phyloP scores from a whole-genome alignment of 2,113 vertebrate genomes.

The Pholis gunnellus region DNA sequence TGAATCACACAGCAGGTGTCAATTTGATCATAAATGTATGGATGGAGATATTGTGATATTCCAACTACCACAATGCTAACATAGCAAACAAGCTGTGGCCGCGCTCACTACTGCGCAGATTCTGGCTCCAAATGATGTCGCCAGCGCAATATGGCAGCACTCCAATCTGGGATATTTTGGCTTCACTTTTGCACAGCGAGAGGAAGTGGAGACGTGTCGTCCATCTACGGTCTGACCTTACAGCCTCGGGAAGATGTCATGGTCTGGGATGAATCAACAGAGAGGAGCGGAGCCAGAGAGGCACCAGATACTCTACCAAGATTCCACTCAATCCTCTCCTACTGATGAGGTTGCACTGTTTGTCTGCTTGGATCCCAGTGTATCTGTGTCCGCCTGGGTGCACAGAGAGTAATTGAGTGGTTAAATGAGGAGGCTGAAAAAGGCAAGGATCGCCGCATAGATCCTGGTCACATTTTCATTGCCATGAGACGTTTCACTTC shows the following conservation, averaged over 20 bases:
- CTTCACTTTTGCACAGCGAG: background rate
- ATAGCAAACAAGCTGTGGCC: too few relatives aligned
- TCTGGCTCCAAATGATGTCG: background rate
- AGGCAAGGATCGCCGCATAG: background rate
- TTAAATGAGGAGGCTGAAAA: slow-evolving; percentile 9
- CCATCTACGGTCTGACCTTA: slow-evolving; percentile 20
- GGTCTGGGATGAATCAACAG: slow-evolving; percentile 61
- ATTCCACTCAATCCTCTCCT: slow-evolving; percentile 56
- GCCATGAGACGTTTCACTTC: slow-evolving; percentile 35
- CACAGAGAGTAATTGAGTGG: slow-evolving; percentile 14
- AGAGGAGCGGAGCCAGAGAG: slow-evolving; percentile 48
- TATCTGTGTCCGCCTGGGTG: slow-evolving; percentile 17
- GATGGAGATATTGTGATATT: background rate
- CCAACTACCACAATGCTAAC: background rate
- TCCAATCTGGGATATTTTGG: background rate
- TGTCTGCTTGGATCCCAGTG: slow-evolving; percentile 18
- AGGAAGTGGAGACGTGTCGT: background rate
- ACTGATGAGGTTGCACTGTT: slow-evolving; percentile 33
- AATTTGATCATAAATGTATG: background rate
- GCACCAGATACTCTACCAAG: slow-evolving; percentile 46
- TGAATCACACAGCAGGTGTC: background rate
- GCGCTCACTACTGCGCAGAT: too few relatives aligned
- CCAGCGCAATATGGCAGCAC: background rate
- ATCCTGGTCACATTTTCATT: slow-evolving; percentile 31
- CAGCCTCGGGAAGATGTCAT: slow-evolving; percentile 45